A percentile compares a stretch with the other conserved stretches of the same genome.
Evolutionary conservation across 2,888 invertebrate species (phyloP).

Genomic region (Cephus nigrinus): DNA sequence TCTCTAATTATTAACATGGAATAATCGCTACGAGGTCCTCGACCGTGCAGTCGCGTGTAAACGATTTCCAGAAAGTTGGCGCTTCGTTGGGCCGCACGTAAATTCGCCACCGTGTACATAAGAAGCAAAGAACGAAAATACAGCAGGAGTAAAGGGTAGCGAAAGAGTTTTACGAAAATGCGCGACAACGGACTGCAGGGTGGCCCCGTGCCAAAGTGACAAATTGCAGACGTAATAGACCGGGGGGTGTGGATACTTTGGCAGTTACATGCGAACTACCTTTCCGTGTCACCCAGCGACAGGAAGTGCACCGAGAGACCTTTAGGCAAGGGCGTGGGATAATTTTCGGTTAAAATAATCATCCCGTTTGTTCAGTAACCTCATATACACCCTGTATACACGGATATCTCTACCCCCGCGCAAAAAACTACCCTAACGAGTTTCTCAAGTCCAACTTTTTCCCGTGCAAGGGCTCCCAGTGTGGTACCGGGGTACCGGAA

Average conservation of each 20-base stretch:
- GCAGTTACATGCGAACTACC: neutral
- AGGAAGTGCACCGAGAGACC: neutral
- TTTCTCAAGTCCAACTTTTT: neutral
- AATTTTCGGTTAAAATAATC: neutral
- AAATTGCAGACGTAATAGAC: neutral
- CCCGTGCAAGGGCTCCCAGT: neutral
- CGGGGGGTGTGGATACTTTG: neutral
- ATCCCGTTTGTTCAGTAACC: neutral
- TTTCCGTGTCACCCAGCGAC: neutral
- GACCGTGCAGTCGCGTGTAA: neutral
- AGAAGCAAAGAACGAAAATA: neutral
- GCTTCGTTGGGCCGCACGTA: neutral
- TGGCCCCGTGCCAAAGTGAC: neutral
- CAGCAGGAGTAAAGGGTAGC: neutral
- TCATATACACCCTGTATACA: neutral
- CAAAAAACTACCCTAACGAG: neutral
- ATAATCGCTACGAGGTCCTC: too few species aligned
- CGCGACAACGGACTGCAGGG: neutral
- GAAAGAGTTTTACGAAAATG: neutral
- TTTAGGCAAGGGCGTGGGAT: neutral
- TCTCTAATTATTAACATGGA: too few species aligned
- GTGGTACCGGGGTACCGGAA: neutral
- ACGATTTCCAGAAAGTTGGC: neutral
- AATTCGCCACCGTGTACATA: neutral
- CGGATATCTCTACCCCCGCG: neutral